Conservation (phyloP, 2,797 vertebrate species). For the Danio jaintianensis region DNA sequence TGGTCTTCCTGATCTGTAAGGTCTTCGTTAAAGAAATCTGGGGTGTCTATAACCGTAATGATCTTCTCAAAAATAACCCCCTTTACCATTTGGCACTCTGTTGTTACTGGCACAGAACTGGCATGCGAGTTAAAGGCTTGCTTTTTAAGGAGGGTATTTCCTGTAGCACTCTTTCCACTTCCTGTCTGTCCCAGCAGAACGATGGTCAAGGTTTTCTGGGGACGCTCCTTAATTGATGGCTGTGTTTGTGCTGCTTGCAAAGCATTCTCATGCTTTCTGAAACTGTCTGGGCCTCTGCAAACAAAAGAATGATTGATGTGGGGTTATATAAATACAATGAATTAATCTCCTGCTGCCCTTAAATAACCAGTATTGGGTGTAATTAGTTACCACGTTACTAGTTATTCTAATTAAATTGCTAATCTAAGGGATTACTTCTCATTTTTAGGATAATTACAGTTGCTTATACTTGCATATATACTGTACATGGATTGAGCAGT, state of each 20-base stretch:
- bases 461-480: too few relatives aligned
- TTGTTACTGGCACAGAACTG: conserved; percentile 33
- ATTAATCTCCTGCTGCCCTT: not conserved
- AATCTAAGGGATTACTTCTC: too few relatives aligned
- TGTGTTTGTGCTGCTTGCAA: too few relatives aligned
- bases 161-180: conserved; percentile 34
- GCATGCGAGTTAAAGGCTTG: not conserved
- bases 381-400: too few relatives aligned
- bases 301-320: not conserved
- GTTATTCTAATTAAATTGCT: too few relatives aligned
- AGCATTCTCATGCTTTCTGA: too few relatives aligned
- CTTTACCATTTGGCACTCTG: conserved; percentile 1
- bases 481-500: too few relatives aligned
- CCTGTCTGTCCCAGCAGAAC: conserved; percentile 38
- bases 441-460: too few relatives aligned
- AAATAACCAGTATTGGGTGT: not conserved
- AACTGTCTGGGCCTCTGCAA: not conserved
- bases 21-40: conserved; percentile 48
- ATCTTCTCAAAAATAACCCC: not conserved
- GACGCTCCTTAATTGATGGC: too few relatives aligned
- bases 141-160: conserved; percentile 33
- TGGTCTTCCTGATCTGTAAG: conserved; percentile 18
- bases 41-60: conserved; percentile 42
- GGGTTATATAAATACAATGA: not conserved
- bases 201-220: not conserved